Evolutionary conservation across 1,140 invertebrate species (phyloP), one percentile per base, ranked within the genome.

Genomic region (Zaprionus lachaisei): DNA sequence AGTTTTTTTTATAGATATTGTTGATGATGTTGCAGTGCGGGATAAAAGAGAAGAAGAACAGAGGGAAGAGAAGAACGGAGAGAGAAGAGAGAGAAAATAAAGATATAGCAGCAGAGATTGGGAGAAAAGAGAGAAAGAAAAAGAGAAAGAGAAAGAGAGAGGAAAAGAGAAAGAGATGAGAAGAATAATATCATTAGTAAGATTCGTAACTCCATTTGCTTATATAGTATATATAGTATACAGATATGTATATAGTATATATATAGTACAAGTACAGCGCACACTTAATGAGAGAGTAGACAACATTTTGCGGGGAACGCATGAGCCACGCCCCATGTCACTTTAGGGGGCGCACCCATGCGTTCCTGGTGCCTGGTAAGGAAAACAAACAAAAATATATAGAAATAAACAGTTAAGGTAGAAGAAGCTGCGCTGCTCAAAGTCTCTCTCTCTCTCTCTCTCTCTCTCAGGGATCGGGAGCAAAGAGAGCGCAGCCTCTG

Each of bases 271-370:
- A 37, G 69, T 69, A 72, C 66, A 66, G 55, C 55, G 58, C 49
- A 77, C 62, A 77, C 69, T 72, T 61, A 75, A 62, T 71, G 57
- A 67, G 41, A 66, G 14, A 68, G 9, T 79, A 95, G 58, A 95
- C 95, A 92, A 64, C 94, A 95, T 95, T 3, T 34, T 97, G 47
- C 96, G 93, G n/a, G 74, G 95, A 95, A 92, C 98, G 97, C 89
- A 90, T 80, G 81, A 97, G 97, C 72, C 95, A 95, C 76, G 96
- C 93, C 90, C 96, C 72, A 95, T 95, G 26, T 93, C 93, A 81
- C 94, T 20, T 58, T 83, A 71, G 47, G 55, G 61, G 93, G 93
- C 80, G 94, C 95, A 54, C 94, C 92, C 77, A 94, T 94, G 79
- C 95, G 95, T 73, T 94, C 94, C 31, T 34, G 31, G 9, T 79